Percentiles rank a stretch among this genome's conserved stretches.
These are phyloP conservation scores for Hartigia nigra DNA, from an alignment of 2,888 invertebrate species.

Conservation along the genomic window DNA sequence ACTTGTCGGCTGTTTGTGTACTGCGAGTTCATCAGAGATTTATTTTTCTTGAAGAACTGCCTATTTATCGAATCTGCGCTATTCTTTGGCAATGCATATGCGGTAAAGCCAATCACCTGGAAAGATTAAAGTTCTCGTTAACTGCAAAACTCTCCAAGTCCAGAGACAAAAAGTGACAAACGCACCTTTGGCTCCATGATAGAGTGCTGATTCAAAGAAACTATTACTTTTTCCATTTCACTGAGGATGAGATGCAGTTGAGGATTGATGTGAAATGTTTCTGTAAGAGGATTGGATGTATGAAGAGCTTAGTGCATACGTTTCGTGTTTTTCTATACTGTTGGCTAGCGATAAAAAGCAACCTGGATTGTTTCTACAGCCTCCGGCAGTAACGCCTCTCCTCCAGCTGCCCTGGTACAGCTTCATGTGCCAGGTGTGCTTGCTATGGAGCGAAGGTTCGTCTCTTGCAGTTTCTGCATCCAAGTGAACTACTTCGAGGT, in stretches of 20 bases:
- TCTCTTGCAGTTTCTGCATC: slow-evolving; percentile 89
- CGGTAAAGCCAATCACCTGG: slow-evolving; percentile 85
- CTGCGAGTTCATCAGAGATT: slow-evolving; percentile 88
- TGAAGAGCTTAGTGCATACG: neutral
- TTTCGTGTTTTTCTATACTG: neutral
- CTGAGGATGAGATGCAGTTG: slow-evolving; percentile 84
- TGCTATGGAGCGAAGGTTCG: slow-evolving; percentile 81
- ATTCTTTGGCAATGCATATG: slow-evolving; percentile 79
- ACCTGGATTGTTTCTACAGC: slow-evolving; percentile 88
- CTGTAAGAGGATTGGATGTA: slow-evolving; percentile 62
- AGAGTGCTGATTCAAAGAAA: slow-evolving; percentile 89
- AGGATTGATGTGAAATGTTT: slow-evolving; percentile 93
- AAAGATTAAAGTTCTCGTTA: slow-evolving; percentile 11
- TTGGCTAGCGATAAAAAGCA: slow-evolving; percentile 13
- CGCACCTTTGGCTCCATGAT: slow-evolving; percentile 90
- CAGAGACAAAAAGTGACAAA: neutral
- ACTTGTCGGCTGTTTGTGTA: slow-evolving; percentile 94
- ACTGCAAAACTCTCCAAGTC: neutral
- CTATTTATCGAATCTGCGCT: slow-evolving; percentile 82
- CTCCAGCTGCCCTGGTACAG: slow-evolving; percentile 90
- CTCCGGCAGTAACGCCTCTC: slow-evolving; percentile 88
- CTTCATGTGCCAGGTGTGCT: slow-evolving; percentile 88
- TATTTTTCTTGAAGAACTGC: slow-evolving; percentile 85
- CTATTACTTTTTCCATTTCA: slow-evolving; percentile 85
- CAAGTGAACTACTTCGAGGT: slow-evolving; percentile 86